Evolutionary conservation across 2,888 invertebrate genomes (phyloP), one percentile per base, ranked within the genome.

Genomic region (Chrysolina haemoptera): DNA sequence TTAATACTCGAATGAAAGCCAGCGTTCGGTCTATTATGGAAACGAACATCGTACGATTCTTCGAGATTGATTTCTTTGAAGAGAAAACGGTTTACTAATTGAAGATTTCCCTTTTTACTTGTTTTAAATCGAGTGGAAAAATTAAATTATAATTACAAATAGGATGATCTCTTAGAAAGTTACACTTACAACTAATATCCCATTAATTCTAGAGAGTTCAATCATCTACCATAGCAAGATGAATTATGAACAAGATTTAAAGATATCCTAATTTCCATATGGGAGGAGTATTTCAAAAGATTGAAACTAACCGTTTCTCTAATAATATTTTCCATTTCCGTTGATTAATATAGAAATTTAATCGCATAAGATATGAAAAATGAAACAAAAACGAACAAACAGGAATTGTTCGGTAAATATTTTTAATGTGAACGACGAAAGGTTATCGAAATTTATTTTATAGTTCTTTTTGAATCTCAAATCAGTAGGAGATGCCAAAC

Each of bases 51-150:
- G n/a, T 59, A 59, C 53, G 67, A 35, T 41, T 2, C 67, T 53
- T 18, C 16, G 22, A 48, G 10, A 35, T 74, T 74, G 67, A 63
- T 74, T 67, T 74, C 74, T 66, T 67, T 18, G 20, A 43, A 68
- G 71, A 74, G 74, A 74, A 74, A 74, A 71, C 74, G 74, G 55
- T 68, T 71, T 68, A 74, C 71, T 69, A 74, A 65, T 73, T 35
- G 53, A 46, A 69, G 63, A 53, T 64, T 63, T 70, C 50, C 67
- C 67, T 67, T 67, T 67, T 67, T 67, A 48, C 55, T 67, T 41
- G 67, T 67, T 35, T 67, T 6, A 55, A 40, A 53, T 53, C 67
- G 67, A 67, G 53, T 67, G 67, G 67, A 53, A 67, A 65, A 59
- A 59, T 59, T 59, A 27, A 59, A 59, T 59, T 59, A 59, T 59